Evolutionary conservation across 2,888 invertebrate genomes (phyloP), one percentile per base, ranked within the genome.

Genomic region (Tachina grossa): DNA sequence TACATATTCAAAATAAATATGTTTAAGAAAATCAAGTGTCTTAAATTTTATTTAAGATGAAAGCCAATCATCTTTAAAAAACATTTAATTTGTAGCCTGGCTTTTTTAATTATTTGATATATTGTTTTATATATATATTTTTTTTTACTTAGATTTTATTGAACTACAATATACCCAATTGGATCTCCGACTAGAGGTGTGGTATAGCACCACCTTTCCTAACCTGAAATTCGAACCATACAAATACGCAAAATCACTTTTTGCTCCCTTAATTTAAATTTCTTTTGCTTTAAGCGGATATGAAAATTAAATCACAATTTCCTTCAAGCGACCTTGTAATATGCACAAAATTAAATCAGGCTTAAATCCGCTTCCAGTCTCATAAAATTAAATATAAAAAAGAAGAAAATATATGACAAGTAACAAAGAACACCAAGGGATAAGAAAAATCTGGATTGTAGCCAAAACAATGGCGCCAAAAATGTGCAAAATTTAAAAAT

Each of bases 271-370:
- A 51, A 61, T 19, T 74, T 57, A 39, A 39, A 14, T 45, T 19
- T 14, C 11, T 39, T 16, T 63, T 59, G 19, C 6, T 76, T n/a
- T 69, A 47, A 45, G 68, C 85, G 85, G 82, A 85, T 76, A 76
- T 78, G 61, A 83, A 85, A 83, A 82, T 85, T 79, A 83, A 79
- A 85, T 75, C 61, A 75, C 65, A 79, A 83, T 85, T 83, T 83
- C 85, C 79, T 75, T 66, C 65, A 78, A 74, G 75, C 49, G 53
- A 59, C 69, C 76, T 71, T 65, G 53, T 81, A 69, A 82, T 75
- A 75, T 75, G 71, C 71, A 82, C 47, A 71, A 85, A 83, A 83
- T 83, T 79, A 83, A 85, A 79, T 85, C 79, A 85, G 72, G 79
- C 79, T 76, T 71, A 59, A 83, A 68, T 83, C 85, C 83, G 83